These are phyloP conservation scores for Nasonia vitripennis DNA, from an alignment of 1,140 invertebrate species.

Conservation along the genomic window DNA sequence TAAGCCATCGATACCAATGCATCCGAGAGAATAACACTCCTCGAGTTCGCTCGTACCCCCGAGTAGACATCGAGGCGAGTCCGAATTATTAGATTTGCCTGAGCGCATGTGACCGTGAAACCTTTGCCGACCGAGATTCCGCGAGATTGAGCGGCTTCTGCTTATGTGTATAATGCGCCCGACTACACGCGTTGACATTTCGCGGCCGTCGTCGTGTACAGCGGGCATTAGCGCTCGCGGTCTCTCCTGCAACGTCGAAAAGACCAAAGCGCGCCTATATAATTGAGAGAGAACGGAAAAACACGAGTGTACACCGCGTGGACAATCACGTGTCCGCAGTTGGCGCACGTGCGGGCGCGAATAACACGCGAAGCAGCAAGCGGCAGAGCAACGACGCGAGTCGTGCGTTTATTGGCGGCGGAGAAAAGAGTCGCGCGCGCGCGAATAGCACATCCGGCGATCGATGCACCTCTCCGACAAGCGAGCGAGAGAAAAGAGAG, in stretches of 20 bases:
- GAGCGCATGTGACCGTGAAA: constrained; percentile 49
- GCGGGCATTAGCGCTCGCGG: too few relatives aligned
- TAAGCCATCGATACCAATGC: too few relatives aligned
- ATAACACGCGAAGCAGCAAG: not conserved
- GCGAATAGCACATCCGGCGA: constrained; percentile 32
- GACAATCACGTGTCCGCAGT: not conserved
- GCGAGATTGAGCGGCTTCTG: constrained; percentile 48
- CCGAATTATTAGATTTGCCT: constrained; percentile 38
- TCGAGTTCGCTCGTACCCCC: too few relatives aligned
- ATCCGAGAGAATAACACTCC: too few relatives aligned
- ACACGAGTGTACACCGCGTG: not conserved
- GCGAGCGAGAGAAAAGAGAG: not conserved
- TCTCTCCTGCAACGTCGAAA: not conserved
- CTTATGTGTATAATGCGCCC: constrained; percentile 23
- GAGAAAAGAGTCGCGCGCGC: not conserved
- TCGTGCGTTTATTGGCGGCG: not conserved
- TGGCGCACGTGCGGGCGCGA: not conserved
- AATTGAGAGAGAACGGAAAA: not conserved
- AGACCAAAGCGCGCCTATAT: not conserved
- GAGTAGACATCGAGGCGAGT: too few relatives aligned
- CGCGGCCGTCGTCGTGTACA: not conserved
- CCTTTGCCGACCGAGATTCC: constrained; percentile 38
- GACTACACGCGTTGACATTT: constrained; percentile 6
- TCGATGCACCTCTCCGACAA: constrained; percentile 33
- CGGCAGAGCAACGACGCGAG: not conserved